Evolutionary conservation across 2,888 invertebrate genomes (phyloP).

Genomic region (Poecilobothrus nobilitatus): DNA sequence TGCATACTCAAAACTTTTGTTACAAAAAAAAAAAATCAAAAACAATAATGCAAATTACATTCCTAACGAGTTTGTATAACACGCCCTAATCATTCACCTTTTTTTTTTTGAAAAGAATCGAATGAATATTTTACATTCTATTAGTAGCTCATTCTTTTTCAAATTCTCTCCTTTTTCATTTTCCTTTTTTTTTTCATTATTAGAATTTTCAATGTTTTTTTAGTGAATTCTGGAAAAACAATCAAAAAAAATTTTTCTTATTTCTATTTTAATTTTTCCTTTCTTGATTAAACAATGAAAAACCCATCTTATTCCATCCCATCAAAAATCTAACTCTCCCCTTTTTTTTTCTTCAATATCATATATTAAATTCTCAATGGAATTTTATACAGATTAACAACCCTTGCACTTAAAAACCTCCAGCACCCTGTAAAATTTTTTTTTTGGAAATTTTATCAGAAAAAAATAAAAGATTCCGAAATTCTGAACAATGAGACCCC

Average conservation of each 20-base stretch:
- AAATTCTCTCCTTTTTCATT: not conserved
- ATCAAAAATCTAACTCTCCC: too few species aligned
- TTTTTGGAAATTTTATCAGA: not conserved
- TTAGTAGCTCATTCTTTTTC: too few species aligned
- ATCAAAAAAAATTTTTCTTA: not conserved
- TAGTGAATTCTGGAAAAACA: not conserved
- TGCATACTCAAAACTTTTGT: too few species aligned
- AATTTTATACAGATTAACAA: not conserved
- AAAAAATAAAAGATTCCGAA: not conserved
- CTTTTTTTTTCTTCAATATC: too few species aligned
- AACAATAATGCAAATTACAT: not conserved
- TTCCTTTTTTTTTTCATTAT: not conserved
- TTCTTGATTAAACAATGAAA: conserved; percentile 1
- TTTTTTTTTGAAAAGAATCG: not conserved
- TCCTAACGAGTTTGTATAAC: conserved; percentile 6
- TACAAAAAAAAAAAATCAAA: not conserved
- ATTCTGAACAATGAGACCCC: too few species aligned
- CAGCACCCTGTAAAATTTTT: not conserved
- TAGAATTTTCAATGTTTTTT: not conserved
- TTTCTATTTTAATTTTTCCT: not conserved
- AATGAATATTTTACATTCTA: too few species aligned
- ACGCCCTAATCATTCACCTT: conserved; percentile 6
- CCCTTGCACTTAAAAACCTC: not conserved
- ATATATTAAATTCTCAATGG: not conserved
- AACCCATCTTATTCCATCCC: not conserved